These are phyloP conservation scores for Aspidiotus rigidus DNA, from an alignment of 2,888 invertebrate species.

Conservation along the genomic window DNA sequence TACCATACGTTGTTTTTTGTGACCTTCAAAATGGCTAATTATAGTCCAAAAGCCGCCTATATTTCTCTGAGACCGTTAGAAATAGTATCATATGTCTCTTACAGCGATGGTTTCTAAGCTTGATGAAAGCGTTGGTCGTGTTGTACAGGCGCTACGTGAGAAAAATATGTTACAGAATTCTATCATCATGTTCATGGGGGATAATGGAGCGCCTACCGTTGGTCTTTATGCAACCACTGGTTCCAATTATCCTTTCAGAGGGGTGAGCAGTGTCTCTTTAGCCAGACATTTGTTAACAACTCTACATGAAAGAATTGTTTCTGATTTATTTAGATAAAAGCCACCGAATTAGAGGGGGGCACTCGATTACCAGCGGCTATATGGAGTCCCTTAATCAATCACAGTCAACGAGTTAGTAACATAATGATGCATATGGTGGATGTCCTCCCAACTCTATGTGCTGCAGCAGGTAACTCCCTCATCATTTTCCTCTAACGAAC, in stretches of 20 bases:
- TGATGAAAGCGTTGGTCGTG: conserved; percentile 72
- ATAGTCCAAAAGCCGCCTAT: too few species aligned
- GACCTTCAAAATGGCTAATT: too few species aligned
- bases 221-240: conserved; percentile 63
- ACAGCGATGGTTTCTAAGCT: conserved; percentile 71
- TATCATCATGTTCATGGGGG: conserved; percentile 74
- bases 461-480: conserved; percentile 49
- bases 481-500: too few species aligned
- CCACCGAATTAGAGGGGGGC: conserved; percentile 63
- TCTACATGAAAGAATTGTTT: background rate
- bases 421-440: conserved; percentile 58
- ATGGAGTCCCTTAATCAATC: conserved; percentile 54
- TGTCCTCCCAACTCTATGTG: conserved; percentile 59
- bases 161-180: conserved; percentile 67
- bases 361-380: conserved; percentile 51
- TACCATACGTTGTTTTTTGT: too few species aligned
- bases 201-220: conserved; percentile 74
- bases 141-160: conserved; percentile 57
- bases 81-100: conserved; percentile 38
- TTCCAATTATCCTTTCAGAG: conserved; percentile 70
- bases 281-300: background rate
- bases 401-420: conserved; percentile 50
- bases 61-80: too few species aligned
- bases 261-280: conserved; percentile 47
- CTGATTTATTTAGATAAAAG: conserved; percentile 49